phyloP scores from a whole-genome alignment of 2,113 vertebrate genomes.

The Phrynosoma blainvillii region DNA sequence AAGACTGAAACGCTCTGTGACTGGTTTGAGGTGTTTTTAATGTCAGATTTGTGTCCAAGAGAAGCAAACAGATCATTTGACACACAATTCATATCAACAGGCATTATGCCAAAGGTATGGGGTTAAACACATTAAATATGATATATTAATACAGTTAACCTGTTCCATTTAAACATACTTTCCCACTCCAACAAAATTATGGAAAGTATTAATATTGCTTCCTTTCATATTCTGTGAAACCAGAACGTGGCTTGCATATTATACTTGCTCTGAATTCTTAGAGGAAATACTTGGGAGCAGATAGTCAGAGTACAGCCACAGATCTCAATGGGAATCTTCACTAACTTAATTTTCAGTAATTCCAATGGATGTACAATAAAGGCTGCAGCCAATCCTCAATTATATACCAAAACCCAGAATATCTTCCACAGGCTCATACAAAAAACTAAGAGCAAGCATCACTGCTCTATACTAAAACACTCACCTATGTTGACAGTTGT shows the following conservation, averaged over 20 bases:
- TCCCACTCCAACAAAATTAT: not conserved
- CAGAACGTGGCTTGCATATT: not conserved
- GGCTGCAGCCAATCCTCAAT: not conserved
- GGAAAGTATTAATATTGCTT: too few species aligned
- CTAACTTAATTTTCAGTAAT: not conserved
- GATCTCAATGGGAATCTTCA: too few species aligned
- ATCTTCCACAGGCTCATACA: too few species aligned
- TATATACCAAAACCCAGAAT: not conserved
- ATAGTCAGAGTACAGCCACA: not conserved
- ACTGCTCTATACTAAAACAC: slow-evolving; percentile 44
- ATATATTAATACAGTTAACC: not conserved
- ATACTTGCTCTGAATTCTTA: not conserved
- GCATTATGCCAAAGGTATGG: too few species aligned
- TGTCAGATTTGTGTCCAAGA: too few species aligned
- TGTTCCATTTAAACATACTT: not conserved
- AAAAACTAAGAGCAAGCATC: not conserved
- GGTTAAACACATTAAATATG: too few species aligned
- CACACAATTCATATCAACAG: too few species aligned
- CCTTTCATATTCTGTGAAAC: not conserved
- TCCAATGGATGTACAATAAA: not conserved
- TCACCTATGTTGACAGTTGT: slow-evolving; percentile 97
- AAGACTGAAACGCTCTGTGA: too few species aligned
- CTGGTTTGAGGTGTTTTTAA: too few species aligned
- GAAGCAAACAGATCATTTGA: too few species aligned
- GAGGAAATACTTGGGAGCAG: not conserved